These are phyloP conservation scores for Drosophila mayaguana DNA, from an alignment of 2,888 invertebrate genomes.

Conservation along the genomic window DNA sequence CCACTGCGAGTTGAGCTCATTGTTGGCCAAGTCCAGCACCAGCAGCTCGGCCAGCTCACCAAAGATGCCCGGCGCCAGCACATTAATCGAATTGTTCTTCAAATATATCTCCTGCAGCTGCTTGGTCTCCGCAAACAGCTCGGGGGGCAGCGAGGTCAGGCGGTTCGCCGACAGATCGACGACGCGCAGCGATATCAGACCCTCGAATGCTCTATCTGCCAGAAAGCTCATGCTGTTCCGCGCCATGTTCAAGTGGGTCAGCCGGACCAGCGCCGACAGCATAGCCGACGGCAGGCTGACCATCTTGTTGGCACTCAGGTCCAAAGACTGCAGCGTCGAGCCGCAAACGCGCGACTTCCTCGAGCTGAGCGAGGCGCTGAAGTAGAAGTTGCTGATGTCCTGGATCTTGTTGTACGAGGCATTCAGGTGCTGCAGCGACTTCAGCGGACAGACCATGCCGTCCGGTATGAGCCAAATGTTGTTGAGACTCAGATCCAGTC, in stretches of 20 bases:
- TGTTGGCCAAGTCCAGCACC: conserved; percentile 93
- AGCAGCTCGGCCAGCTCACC: conserved; percentile 92
- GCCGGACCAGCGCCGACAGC: conserved; percentile 91
- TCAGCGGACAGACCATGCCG: conserved; percentile 93
- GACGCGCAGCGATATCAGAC: conserved; percentile 91
- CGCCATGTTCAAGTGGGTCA: conserved; percentile 92
- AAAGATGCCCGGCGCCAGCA: conserved; percentile 93
- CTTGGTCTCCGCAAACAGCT: conserved; percentile 92
- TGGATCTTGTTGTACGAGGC: conserved; percentile 94
- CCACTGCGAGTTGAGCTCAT: conserved; percentile 94
- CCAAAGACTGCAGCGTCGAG: conserved; percentile 91
- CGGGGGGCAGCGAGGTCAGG: conserved; percentile 93
- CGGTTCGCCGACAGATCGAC: conserved; percentile 96
- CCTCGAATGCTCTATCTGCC: conserved; percentile 92
- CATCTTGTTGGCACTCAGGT: conserved; percentile 94
- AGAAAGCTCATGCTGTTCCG: conserved; percentile 95
- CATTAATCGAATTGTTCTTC: conserved; percentile 95
- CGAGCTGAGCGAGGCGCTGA: conserved; percentile 88
- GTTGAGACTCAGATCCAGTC: conserved; percentile 93
- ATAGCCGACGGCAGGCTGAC: conserved; percentile 92
- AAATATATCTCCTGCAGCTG: conserved; percentile 95
- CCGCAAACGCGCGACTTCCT: conserved; percentile 85
- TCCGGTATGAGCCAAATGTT: conserved; percentile 96
- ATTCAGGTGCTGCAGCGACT: conserved; percentile 92
- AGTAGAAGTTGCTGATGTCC: conserved; percentile 94